Evolutionary conservation across 2,113 vertebrate species (phyloP).

Genomic region (Rafetus swinhoei): DNA sequence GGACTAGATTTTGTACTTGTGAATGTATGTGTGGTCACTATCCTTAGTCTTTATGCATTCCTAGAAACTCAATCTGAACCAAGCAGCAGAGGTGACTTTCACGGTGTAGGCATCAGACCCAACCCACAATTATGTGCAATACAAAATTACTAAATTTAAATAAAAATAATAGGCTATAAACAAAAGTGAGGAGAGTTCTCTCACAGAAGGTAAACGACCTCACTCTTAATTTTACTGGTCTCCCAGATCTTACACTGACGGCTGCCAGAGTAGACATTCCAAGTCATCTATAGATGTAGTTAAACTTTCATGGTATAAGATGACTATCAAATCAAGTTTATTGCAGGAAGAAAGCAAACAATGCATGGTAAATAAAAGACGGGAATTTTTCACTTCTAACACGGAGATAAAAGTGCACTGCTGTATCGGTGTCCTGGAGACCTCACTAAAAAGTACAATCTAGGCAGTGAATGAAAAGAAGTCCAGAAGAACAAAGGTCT

Average conservation of each 20-base stretch:
- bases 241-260: not conserved
- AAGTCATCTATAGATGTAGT: not conserved
- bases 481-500: not conserved
- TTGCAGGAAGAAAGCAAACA: not conserved
- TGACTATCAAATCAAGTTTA: not conserved
- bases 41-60: too few species aligned
- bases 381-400: rapidly evolving
- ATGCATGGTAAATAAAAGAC: rapidly evolving
- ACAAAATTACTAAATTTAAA: too few species aligned
- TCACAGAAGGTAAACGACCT: not conserved
- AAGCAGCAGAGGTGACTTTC: too few species aligned
- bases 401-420: not conserved
- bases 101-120: too few species aligned
- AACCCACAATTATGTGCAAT: too few species aligned
- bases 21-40: too few species aligned
- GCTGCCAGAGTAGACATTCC: not conserved
- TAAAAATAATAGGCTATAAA: too few species aligned
- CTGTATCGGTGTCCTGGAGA: not conserved
- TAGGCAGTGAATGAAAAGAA: not conserved
- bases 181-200: too few species aligned
- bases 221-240: not conserved
- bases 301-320: not conserved
- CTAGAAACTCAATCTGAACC: too few species aligned
- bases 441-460: rapidly evolving
- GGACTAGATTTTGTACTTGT: too few species aligned